A percentile compares a stretch with the other conserved stretches of the same genome.
Conservation (phyloP, 2,797 vertebrate species). For the Apodemus agrarius region DNA sequence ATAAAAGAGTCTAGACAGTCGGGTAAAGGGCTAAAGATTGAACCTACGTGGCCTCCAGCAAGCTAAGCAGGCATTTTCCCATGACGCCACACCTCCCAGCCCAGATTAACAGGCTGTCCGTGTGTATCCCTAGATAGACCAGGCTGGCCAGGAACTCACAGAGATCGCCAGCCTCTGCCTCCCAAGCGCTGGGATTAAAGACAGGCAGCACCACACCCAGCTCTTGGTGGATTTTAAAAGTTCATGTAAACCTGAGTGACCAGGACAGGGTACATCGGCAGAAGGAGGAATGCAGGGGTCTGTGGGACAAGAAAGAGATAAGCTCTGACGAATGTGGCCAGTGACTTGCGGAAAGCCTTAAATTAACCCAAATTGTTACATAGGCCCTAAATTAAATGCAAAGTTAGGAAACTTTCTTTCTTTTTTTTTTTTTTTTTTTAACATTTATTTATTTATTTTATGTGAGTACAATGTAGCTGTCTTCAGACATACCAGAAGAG, state of each 20-base stretch:
- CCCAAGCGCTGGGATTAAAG: background rate
- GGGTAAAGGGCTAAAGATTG: background rate
- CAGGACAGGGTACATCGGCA: background rate
- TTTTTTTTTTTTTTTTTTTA: too few relatives aligned
- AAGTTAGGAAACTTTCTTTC: background rate
- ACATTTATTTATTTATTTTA: too few relatives aligned
- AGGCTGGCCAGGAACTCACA: background rate
- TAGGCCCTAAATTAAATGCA: background rate
- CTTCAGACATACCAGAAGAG: too few relatives aligned
- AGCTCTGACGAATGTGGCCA: background rate
- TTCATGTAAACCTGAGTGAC: background rate
- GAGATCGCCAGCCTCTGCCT: background rate
- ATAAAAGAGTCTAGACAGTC: background rate
- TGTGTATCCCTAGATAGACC: background rate
- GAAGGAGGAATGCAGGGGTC: background rate
- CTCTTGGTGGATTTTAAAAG: background rate
- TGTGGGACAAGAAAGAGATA: background rate
- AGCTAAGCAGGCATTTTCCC: too few relatives aligned
- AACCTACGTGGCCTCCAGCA: background rate
- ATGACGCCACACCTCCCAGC: background rate
- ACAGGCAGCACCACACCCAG: background rate
- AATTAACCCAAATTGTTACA: background rate
- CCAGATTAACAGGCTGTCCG: background rate
- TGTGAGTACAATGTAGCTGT: too few relatives aligned
- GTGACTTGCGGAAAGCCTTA: background rate